A percentile compares a stretch with the other conserved stretches of the same genome.
These are phyloP conservation scores for Leptinotarsa undecemlineata DNA, from an alignment of 1,140 invertebrate species.

Conservation along the genomic window DNA sequence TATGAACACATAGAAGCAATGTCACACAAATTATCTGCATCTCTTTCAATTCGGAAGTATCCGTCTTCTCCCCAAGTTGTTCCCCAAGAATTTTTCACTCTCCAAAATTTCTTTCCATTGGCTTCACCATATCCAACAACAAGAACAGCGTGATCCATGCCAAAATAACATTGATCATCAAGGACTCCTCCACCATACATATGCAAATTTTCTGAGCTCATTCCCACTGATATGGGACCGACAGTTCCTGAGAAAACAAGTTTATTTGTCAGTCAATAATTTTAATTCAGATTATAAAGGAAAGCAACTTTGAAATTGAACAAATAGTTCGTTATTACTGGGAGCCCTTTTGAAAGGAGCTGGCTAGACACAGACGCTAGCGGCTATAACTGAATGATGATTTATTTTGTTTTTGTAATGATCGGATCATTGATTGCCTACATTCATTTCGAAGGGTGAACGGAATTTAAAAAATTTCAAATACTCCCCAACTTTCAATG, in stretches of 20 bases:
- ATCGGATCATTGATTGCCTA: too few species aligned
- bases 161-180: slow-evolving; percentile 13
- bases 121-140: slow-evolving; percentile 40
- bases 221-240: slow-evolving; percentile 81
- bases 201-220: slow-evolving; percentile 72
- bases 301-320: too few species aligned
- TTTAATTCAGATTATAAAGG: too few species aligned
- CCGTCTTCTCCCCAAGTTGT: slow-evolving; percentile 38
- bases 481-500: too few species aligned
- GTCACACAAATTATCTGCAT: slow-evolving; percentile 63
- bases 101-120: slow-evolving; percentile 35
- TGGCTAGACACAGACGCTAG: too few species aligned
- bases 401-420: too few species aligned
- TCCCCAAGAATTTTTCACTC: slow-evolving; percentile 43
- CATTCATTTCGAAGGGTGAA: too few species aligned
- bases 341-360: too few species aligned
- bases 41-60: slow-evolving; percentile 35
- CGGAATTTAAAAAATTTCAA: too few species aligned
- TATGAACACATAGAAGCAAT: slow-evolving; percentile 50
- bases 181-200: slow-evolving; percentile 38
- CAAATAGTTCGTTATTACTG: background rate
- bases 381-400: too few species aligned
- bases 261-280: too few species aligned
- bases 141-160: slow-evolving; percentile 39
- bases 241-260: background rate